Conservation (phyloP, 2,888 invertebrate species). For the Penaeus monodon region DNA sequence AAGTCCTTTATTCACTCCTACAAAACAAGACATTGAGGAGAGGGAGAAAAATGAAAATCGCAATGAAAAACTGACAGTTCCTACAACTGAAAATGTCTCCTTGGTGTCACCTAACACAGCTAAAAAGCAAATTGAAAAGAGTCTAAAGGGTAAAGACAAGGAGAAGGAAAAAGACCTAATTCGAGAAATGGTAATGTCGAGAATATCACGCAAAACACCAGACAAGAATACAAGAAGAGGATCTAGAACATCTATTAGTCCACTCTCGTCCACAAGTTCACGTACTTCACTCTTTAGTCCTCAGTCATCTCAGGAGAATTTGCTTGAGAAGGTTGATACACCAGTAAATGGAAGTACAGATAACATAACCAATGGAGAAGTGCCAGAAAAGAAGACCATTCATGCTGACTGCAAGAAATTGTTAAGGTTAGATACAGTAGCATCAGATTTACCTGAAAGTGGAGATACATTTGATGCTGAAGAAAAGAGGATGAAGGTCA, state of each 20-base stretch:
- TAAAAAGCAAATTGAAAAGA: constrained; percentile 46
- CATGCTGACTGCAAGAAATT: constrained; percentile 18
- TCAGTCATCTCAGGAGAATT: constrained; percentile 50
- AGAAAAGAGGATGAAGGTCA: constrained; percentile 40
- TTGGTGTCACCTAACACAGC: constrained; percentile 44
- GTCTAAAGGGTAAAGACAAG: constrained; percentile 32
- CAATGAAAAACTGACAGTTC: not conserved
- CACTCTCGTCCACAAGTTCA: constrained; percentile 48
- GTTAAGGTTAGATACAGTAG: constrained; percentile 31
- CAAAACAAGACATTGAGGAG: constrained; percentile 43
- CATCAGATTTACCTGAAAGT: constrained; percentile 42
- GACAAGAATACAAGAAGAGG: constrained; percentile 57
- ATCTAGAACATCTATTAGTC: constrained; percentile 49
- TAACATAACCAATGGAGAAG: not conserved
- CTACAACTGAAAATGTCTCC: not conserved
- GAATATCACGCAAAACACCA: constrained; percentile 50
- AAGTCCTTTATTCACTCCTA: constrained; percentile 34
- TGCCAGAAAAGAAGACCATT: constrained; percentile 19
- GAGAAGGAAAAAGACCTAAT: constrained; percentile 63
- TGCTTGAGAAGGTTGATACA: constrained; percentile 26
- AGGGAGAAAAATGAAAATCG: constrained; percentile 41
- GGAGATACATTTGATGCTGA: constrained; percentile 48
- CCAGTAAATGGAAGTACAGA: constrained; percentile 3
- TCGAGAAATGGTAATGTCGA: constrained; percentile 60
- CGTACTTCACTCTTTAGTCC: constrained; percentile 55